Percentiles rank a stretch among this genome's conserved stretches.
Evolutionary conservation across 2,888 invertebrate genomes (phyloP).

Genomic region (Rotaria sp.): DNA sequence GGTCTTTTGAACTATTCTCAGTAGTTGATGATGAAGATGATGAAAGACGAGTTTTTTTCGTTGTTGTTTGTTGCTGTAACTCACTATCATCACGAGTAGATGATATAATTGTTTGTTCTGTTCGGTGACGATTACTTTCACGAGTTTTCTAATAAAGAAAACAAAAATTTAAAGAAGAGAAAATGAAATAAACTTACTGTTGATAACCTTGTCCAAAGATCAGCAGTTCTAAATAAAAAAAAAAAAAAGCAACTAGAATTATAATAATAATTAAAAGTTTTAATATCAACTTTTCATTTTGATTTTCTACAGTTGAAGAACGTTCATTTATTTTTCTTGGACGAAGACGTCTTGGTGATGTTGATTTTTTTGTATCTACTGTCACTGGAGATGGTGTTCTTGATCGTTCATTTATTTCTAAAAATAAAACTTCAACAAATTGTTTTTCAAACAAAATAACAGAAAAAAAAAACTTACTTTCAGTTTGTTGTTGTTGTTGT

Average conservation of each 20-base stretch:
- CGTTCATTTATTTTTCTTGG: neutral
- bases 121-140: neutral
- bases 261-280: neutral
- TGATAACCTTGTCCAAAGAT: neutral
- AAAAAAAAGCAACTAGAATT: neutral
- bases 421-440: neutral
- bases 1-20: neutral
- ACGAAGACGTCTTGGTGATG: constrained; percentile 22
- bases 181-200: neutral
- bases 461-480: neutral
- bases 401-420: neutral
- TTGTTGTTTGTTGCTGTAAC: neutral
- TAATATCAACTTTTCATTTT: neutral
- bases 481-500: neutral
- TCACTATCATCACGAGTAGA: neutral
- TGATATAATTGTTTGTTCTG: neutral
- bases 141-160: neutral
- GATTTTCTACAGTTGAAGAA: neutral
- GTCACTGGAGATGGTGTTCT: neutral
- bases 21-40: neutral
- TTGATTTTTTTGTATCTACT: neutral
- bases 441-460: too few relatives aligned
- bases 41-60: neutral
- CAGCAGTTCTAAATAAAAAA: neutral
- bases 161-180: neutral